Evolutionary conservation across 2,113 vertebrate species (phyloP).

Genomic region (Hoplias malabaricus): DNA sequence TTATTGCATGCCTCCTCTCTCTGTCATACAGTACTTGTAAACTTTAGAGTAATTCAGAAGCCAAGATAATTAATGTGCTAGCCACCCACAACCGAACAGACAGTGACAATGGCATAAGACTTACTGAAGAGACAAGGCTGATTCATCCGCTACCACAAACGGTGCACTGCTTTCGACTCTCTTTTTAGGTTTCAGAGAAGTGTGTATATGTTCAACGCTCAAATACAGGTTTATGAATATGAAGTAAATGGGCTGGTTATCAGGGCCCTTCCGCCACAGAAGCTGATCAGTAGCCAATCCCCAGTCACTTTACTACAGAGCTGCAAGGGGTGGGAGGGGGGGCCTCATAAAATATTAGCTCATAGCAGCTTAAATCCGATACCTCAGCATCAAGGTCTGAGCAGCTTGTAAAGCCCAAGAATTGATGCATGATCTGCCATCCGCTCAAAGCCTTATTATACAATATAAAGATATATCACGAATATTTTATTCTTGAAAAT

Average conservation of each 20-base stretch:
- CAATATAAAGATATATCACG: no score
- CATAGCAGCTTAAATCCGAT: conserved; percentile 55
- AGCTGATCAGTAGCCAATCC: conserved; percentile 29
- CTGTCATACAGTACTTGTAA: background rate
- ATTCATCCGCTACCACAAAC: background rate
- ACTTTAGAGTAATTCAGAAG: background rate
- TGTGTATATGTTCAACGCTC: no score
- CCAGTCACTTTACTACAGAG: conserved; percentile 42
- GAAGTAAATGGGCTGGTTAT: conserved; percentile 7
- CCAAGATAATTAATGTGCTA: background rate
- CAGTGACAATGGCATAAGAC: background rate
- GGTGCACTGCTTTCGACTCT: background rate
- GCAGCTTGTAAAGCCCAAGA: conserved; percentile 48
- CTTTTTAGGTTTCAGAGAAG: no score
- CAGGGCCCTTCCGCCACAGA: conserved; percentile 29
- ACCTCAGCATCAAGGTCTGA: conserved; percentile 37
- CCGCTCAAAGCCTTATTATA: background rate
- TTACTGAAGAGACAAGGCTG: background rate
- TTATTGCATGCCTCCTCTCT: background rate
- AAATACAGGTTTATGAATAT: no score
- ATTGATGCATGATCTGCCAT: background rate
- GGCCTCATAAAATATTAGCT: conserved; percentile 56
- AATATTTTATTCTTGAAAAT: no score
- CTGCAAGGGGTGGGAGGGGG: background rate
- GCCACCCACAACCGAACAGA: background rate